These are phyloP conservation scores for Mellivora capensis DNA, from an alignment of 2,113 vertebrate species.

Conservation along the genomic window DNA sequence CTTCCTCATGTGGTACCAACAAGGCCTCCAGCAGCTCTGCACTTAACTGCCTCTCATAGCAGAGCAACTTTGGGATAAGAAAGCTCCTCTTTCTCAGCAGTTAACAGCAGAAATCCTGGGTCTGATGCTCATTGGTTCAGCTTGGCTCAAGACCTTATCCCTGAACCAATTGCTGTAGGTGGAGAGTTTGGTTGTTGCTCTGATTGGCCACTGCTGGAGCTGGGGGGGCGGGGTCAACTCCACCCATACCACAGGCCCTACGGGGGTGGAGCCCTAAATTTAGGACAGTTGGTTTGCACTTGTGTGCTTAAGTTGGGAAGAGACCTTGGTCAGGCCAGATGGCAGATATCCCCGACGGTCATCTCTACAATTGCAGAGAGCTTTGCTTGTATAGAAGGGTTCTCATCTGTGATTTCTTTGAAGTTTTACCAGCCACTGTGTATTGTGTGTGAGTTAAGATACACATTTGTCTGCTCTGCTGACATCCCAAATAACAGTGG, in stretches of 20 bases:
- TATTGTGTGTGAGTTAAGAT: not conserved
- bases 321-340: not conserved
- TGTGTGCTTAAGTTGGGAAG: not conserved
- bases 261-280: not conserved
- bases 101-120: not conserved
- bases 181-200: not conserved
- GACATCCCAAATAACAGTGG: not conserved
- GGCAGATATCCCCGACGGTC: not conserved
- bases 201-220: not conserved
- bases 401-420: not conserved
- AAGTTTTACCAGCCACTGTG: not conserved
- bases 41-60: not conserved
- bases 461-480: not conserved
- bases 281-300: not conserved
- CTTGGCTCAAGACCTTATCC: not conserved
- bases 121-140: not conserved
- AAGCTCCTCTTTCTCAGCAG: not conserved
- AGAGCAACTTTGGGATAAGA: not conserved
- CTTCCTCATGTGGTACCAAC: not conserved
- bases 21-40: accelerated
- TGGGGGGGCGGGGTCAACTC: not conserved
- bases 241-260: no score
- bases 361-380: not conserved
- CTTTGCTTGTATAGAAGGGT: not conserved
- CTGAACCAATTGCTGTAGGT: not conserved